Evolutionary conservation across 2,797 vertebrate species (phyloP).

Genomic region (Anas flavirostris): DNA sequence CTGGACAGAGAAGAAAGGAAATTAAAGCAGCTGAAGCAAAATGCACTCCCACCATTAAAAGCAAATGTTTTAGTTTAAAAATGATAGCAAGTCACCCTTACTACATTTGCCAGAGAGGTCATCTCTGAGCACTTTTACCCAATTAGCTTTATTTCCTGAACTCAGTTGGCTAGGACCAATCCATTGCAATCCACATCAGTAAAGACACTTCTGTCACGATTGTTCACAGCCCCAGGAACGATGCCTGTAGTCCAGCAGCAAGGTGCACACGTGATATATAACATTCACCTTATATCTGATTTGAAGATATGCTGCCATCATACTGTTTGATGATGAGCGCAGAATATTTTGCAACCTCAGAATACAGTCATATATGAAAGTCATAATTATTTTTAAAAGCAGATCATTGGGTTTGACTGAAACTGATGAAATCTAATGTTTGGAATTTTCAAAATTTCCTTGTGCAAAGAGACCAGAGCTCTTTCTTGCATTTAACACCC

Average conservation of each 20-base stretch:
- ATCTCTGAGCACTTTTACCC: not conserved
- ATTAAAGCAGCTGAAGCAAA: not conserved
- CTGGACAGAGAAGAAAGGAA: not conserved
- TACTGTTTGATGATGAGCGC: not conserved
- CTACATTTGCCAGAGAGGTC: not conserved
- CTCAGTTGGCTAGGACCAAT: not conserved
- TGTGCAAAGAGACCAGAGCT: not conserved
- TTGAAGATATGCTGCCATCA: not conserved
- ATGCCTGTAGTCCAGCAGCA: not conserved
- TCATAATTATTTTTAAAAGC: not conserved
- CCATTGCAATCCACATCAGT: not conserved
- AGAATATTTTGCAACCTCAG: not conserved
- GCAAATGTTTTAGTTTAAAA: not conserved
- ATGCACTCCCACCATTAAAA: not conserved
- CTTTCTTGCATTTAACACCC: not conserved
- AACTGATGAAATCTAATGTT: not conserved
- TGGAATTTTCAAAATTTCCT: not conserved
- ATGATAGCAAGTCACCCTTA: not conserved
- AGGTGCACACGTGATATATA: not conserved
- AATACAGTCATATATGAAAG: not conserved
- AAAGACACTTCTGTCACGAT: not conserved
- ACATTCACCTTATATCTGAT: fast-evolving
- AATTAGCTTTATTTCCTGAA: not conserved
- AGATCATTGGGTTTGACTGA: not conserved
- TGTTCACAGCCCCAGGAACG: not conserved